phyloP scores from a whole-genome alignment of 2,888 invertebrate genomes.

The Hecatera dysodea region DNA sequence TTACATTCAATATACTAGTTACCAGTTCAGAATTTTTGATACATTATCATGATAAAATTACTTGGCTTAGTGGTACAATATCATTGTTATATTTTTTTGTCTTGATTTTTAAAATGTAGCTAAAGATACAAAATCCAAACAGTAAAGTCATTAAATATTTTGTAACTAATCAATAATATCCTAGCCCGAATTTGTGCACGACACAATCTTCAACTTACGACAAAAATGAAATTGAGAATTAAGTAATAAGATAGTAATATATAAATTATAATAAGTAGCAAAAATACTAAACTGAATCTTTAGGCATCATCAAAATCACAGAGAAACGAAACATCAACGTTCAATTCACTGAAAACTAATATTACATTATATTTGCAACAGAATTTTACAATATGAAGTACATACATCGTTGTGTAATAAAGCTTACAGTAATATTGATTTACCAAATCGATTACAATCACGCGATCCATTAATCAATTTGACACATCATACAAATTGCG shows the following conservation, averaged over 20 bases:
- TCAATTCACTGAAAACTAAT: constrained; percentile 65
- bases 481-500: constrained; percentile 59
- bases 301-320: constrained; percentile 67
- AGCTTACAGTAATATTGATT: constrained; percentile 67
- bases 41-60: constrained; percentile 13
- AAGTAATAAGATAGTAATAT: neutral
- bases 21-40: constrained; percentile 57
- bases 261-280: constrained; percentile 32
- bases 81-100: neutral
- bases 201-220: neutral
- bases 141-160: neutral
- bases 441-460: constrained; percentile 58
- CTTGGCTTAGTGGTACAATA: neutral
- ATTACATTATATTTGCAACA: constrained; percentile 58
- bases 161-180: neutral
- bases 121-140: neutral
- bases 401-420: constrained; percentile 65
- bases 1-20: constrained; percentile 61
- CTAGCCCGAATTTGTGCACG: neutral
- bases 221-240: neutral
- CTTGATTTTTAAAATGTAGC: too few species aligned
- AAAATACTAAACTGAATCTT: constrained; percentile 60
- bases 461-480: constrained; percentile 49
- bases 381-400: constrained; percentile 63
- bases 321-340: constrained; percentile 67